Base-by-base conservation (phyloP, 2,888 invertebrate genomes). In the Rambutsinella grinnellia region DNA sequence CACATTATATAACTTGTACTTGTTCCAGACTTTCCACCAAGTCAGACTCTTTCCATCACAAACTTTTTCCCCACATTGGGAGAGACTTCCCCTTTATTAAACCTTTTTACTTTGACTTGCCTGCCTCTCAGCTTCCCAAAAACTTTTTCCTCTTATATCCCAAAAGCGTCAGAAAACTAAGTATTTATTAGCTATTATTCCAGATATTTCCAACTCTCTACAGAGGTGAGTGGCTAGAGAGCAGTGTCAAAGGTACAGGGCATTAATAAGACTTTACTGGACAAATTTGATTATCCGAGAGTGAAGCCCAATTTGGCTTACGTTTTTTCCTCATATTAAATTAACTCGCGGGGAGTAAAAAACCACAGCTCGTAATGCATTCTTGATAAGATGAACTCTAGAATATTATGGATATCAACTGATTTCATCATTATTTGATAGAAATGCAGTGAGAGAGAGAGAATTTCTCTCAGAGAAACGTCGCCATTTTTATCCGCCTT, bases 251-350 rank as follows among this genome's bases (percentile, higher is more conserved):
- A 74, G 67, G 65, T 49, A 17, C 49, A 49, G 61, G 61, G 61
- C 54, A 74, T 74, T 74, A 67, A 74, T 74, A 74, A 67, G 74
- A 74, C 61, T 74, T 74, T 74, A 67, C 67, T 74, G 67, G 67
- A 74, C 67, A 74, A 74, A 74, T 74, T 74, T 74, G 74, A 74
- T 74, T 74, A 74, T 67, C 61, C 58, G 61, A 66, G 67, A 66
- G 67, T 74, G 60, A 46, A 47, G 56, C 56, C 67, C 66, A 72
- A 65, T 67, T 67, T 28, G 74, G 63, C 28, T 60, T 72, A 60
- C n/a, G n/a, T n/a, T n/a, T 66, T 66, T 72, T 13, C 36, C 36
- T 13, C 36, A 36, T 36, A 36, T 36, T 36, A 36, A 36, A 36
- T 36, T 36, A 36, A 13, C 5, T 5, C 13, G 36, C 6, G 13